Evolutionary conservation across 2,797 vertebrate species (phyloP).

Genomic region (Onychomys leucogaster): DNA sequence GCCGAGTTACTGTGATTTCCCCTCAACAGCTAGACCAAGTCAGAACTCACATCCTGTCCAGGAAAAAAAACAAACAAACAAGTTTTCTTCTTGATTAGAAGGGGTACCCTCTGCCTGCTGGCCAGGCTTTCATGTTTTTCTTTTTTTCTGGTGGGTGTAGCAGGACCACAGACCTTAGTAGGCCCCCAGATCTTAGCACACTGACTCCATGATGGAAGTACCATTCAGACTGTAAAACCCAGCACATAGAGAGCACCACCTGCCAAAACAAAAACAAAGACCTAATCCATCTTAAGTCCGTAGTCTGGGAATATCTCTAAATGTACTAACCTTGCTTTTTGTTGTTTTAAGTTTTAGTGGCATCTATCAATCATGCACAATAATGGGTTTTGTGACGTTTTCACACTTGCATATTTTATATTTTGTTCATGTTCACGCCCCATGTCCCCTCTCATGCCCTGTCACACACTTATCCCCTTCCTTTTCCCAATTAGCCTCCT

Average conservation of each 20-base stretch:
- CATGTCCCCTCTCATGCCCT: neutral
- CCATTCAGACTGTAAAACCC: neutral
- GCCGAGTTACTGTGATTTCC: slow-evolving; percentile 61
- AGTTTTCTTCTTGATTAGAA: neutral
- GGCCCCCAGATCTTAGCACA: neutral
- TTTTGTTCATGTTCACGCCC: neutral
- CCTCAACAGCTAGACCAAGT: slow-evolving; percentile 66
- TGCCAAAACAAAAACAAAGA: neutral
- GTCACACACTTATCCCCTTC: neutral
- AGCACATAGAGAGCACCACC: neutral
- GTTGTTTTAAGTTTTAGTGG: neutral
- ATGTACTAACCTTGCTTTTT: neutral
- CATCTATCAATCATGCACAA: neutral
- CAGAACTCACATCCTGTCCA: slow-evolving; percentile 66
- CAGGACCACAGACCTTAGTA: neutral
- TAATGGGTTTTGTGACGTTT: neutral
- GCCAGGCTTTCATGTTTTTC: slow-evolving; percentile 5
- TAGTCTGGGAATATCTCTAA: neutral
- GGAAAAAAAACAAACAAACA: neutral
- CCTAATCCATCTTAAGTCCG: neutral
- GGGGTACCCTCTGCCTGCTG: neutral
- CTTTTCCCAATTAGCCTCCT: neutral
- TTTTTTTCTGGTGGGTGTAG: neutral
- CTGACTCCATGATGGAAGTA: neutral
- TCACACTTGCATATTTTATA: neutral